These are phyloP conservation scores for Aurelia sp. DNA, from an alignment of 30 jellyfish, hydroid and myxozoan species.

Conservation along the genomic window DNA sequence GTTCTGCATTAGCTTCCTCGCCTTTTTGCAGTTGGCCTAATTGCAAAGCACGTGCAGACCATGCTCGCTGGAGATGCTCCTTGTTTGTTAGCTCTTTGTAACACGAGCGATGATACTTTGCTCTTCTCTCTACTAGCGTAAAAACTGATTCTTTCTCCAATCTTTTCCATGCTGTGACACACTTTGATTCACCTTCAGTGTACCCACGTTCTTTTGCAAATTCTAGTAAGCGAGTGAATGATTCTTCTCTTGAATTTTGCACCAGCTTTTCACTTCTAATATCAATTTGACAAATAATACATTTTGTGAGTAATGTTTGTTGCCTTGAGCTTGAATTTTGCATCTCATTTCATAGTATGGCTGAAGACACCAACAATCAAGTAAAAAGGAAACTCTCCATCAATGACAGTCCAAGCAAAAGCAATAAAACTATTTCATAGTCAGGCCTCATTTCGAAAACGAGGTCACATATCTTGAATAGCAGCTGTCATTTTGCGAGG, in stretches of 20 bases:
- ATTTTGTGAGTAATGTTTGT: conserved; percentile 1
- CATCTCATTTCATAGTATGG: background rate
- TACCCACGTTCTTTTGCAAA: background rate
- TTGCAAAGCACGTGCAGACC: conserved; percentile 5
- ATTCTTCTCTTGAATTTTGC: background rate
- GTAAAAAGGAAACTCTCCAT: background rate
- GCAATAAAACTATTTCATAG: background rate
- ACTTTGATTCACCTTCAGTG: conserved; percentile 1
- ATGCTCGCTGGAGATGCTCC: conserved; percentile 5
- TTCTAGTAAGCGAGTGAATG: conserved; percentile 1
- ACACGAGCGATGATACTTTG: conserved; percentile 2
- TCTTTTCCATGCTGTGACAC: background rate
- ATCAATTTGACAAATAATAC: background rate
- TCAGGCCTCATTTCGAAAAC: conserved; percentile 2
- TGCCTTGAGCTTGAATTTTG: background rate
- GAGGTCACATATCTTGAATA: conserved; percentile 2
- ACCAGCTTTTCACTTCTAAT: conserved; percentile 1
- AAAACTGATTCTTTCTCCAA: background rate
- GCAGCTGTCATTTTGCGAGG: conserved; percentile 5
- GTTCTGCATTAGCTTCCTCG: conserved; percentile 6
- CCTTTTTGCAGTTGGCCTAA: conserved; percentile 2
- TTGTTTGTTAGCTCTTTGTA: background rate
- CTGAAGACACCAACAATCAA: conserved; percentile 1
- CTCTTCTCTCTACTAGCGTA: conserved; percentile 1
- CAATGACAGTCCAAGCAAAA: background rate